Percentiles rank a stretch among this genome's conserved stretches.
Conservation (phyloP, 2,888 invertebrate genomes). For the Plebejus melissa region DNA sequence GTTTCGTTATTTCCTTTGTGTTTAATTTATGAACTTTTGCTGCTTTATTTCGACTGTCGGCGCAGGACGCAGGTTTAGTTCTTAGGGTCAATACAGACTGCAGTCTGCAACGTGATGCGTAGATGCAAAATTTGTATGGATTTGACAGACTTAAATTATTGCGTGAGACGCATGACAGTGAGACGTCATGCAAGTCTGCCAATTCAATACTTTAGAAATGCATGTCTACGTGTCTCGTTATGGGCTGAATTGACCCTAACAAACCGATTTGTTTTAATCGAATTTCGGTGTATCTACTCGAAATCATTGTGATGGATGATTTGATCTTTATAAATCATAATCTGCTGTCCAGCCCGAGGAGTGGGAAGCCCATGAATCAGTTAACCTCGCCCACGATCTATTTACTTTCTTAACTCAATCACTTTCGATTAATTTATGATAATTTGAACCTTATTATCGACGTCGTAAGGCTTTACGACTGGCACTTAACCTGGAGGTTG, state of each 20-base stretch:
- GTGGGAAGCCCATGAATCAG: conserved; percentile 20
- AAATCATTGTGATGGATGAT: not conserved
- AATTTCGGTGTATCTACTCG: not conserved
- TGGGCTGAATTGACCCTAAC: not conserved
- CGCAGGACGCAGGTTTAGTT: not conserved
- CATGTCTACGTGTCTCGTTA: too few relatives aligned
- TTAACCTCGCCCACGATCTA: conserved; percentile 21
- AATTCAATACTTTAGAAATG: too few relatives aligned
- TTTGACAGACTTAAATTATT: too few relatives aligned
- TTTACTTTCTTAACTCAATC: conserved; percentile 45
- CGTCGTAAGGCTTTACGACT: conserved; percentile 43
- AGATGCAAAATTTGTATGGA: too few relatives aligned
- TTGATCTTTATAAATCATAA: conserved; percentile 17
- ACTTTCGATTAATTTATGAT: conserved; percentile 34
- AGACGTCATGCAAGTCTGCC: too few relatives aligned
- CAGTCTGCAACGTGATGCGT: too few relatives aligned
- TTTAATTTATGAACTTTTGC: conserved; percentile 8
- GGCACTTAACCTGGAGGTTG: conserved; percentile 49
- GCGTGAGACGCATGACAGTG: too few relatives aligned
- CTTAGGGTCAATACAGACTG: not conserved
- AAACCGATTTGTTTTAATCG: not conserved
- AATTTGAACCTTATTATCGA: conserved; percentile 46
- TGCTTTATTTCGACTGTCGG: not conserved
- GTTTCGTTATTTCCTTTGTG: conserved; percentile 9
- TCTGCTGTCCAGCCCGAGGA: not conserved